Evolutionary conservation across 2,888 invertebrate genomes (phyloP).

Genomic region (Hololepta plana): DNA sequence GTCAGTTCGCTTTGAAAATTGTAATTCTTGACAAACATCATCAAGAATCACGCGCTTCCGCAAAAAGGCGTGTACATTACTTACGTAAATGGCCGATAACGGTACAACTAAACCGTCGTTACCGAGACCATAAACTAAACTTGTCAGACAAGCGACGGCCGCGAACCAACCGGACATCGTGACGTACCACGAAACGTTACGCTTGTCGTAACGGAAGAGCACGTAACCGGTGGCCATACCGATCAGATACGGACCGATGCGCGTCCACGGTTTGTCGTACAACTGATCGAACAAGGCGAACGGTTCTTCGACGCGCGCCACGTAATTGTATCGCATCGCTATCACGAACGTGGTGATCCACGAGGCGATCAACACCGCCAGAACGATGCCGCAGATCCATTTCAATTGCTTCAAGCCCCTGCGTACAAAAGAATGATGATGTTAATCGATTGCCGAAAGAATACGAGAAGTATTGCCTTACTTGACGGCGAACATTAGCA

Average conservation of each 20-base stretch:
- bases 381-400: conserved; percentile 37
- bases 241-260: conserved; percentile 63
- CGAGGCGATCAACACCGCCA: conserved; percentile 46
- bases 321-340: conserved; percentile 55
- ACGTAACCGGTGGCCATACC: conserved; percentile 62
- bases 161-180: conserved; percentile 40
- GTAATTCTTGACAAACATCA: conserved; percentile 2
- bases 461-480: conserved; percentile 23
- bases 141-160: conserved; percentile 37
- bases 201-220: conserved; percentile 41
- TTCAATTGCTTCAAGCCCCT: conserved; percentile 39
- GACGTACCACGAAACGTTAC: conserved; percentile 36
- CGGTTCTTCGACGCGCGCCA: conserved; percentile 57
- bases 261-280: conserved; percentile 71
- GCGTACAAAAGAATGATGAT: not conserved
- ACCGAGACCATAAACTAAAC: conserved; percentile 52
- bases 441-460: not conserved
- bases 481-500: conserved; percentile 49
- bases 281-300: conserved; percentile 68
- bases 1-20: not conserved
- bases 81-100: conserved; percentile 57
- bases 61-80: conserved; percentile 15
- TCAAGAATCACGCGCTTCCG: conserved; percentile 1
- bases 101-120: conserved; percentile 43
- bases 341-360: conserved; percentile 61